These are phyloP conservation scores for Chromobotia macracanthus DNA, from an alignment of 2,797 vertebrate genomes.

Conservation along the genomic window DNA sequence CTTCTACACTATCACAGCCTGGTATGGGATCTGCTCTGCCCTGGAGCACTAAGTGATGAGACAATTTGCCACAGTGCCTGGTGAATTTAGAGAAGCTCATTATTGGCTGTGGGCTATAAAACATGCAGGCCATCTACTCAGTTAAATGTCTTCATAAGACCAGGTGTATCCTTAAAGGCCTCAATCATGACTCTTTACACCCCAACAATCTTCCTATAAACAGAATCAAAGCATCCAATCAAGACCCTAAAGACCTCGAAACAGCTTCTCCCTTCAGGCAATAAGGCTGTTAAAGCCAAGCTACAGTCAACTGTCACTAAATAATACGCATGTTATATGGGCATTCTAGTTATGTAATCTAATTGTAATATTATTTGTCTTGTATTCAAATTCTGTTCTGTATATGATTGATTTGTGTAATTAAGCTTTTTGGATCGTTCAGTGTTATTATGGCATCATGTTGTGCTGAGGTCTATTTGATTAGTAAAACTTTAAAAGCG, in stretches of 20 bases:
- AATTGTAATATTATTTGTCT: too few relatives aligned
- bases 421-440: too few relatives aligned
- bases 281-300: not conserved
- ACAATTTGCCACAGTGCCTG: conserved; percentile 20
- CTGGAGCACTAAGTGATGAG: conserved; percentile 8
- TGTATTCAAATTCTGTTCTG: too few relatives aligned
- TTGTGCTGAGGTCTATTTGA: too few relatives aligned
- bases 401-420: too few relatives aligned
- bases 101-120: conserved; percentile 26
- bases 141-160: conserved; percentile 25
- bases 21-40: not conserved
- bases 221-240: not conserved
- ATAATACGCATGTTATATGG: not conserved
- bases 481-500: too few relatives aligned
- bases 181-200: not conserved
- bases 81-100: conserved; percentile 41
- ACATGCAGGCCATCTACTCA: conserved; percentile 12
- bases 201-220: not conserved
- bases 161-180: conserved; percentile 7
- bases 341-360: too few relatives aligned
- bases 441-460: too few relatives aligned
- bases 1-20: conserved; percentile 2
- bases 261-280: not conserved
- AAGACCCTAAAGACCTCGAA: conserved; percentile 1
- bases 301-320: not conserved